Base-by-base conservation (phyloP, 1,140 invertebrate species). In the Phthorimaea operculella region DNA sequence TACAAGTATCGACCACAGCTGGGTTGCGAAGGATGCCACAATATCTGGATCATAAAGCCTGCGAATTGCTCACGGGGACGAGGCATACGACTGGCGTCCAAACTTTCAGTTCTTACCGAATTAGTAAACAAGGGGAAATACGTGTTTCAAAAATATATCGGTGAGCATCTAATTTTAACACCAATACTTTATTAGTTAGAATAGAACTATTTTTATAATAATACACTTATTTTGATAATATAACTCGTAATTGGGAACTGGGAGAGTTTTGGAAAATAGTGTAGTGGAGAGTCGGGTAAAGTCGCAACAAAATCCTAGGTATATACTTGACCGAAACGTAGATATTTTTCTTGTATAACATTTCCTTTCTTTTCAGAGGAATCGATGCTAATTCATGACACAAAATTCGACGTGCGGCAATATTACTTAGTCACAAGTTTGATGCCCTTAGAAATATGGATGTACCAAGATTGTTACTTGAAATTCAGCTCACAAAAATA, bases 21-120 rank as follows among this genome's bases (percentile, higher is more conserved):
- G 59, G 77, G 89, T 17, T 86, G 91, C 58, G 96, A 96, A 81
- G 95, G 95, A 4, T 87, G 87, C 48, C 89, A 90, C 62, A 96
- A 97, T 83, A 90, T 96, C 53, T 98, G 96, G 96, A 97, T 98
- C 58, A 88, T 97, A 12, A 98, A 98, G 81, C 96, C 96, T 0
- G 93, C 92, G 4, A 90, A 93, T 59, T 90, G 93, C 56, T 96
- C 93, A 17, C 88, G 94, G 66, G 96, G 96, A 0, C 88, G 92
- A 63, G 96, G 96, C n/a, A 97, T 98, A 34, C 75, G 84, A 55
- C 76, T 89, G 61, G 82, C 83, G 21, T 88, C 82, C 51, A 83
- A 84, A 57, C 68, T 88, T 47, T 77, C 80, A 54, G 83, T 92
- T 11, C 95, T 98, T 70, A 93, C 65, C 84, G 90, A 56, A 89